Percentiles rank a stretch among this genome's conserved stretches.
phyloP scores from a whole-genome alignment of 2,888 invertebrate genomes.

The Achlya flavicornis region DNA sequence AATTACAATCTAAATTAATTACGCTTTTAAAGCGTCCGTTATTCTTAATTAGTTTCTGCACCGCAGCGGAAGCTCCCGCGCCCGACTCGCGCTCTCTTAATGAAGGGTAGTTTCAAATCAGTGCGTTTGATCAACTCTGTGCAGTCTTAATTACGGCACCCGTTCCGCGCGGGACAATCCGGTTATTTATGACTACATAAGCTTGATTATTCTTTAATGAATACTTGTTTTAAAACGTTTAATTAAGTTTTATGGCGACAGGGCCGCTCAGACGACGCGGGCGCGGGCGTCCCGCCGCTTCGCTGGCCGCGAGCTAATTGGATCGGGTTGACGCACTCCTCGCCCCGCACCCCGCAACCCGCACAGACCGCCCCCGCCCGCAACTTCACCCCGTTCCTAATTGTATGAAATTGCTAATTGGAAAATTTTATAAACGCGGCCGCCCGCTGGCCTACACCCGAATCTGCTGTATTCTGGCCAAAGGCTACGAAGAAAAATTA shows the following conservation, averaged over 20 bases:
- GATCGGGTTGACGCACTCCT: constrained; percentile 81
- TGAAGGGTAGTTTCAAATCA: constrained; percentile 84
- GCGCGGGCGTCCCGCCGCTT: constrained; percentile 76
- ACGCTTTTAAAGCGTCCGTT: constrained; percentile 84
- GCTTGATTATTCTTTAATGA: constrained; percentile 85
- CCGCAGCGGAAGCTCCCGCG: constrained; percentile 80
- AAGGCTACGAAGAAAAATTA: constrained; percentile 55
- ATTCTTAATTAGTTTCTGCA: constrained; percentile 84
- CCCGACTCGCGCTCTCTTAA: constrained; percentile 77
- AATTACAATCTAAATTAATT: constrained; percentile 85
- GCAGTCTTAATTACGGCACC: constrained; percentile 84
- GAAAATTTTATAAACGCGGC: constrained; percentile 83
- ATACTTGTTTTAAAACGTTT: constrained; percentile 85
- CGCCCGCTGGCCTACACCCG: constrained; percentile 71
- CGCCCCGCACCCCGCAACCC: constrained; percentile 53
- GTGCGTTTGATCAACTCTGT: constrained; percentile 85
- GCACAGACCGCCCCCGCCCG: constrained; percentile 47
- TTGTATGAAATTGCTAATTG: constrained; percentile 84
- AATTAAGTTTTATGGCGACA: constrained; percentile 85
- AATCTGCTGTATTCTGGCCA: constrained; percentile 51
- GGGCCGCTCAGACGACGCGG: constrained; percentile 71
- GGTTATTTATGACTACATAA: constrained; percentile 85
- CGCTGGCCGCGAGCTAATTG: constrained; percentile 83
- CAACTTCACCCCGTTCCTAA: constrained; percentile 70
- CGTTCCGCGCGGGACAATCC: constrained; percentile 83